Conservation (phyloP, 1,140 invertebrate species). For the Eubasilissa regina region DNA sequence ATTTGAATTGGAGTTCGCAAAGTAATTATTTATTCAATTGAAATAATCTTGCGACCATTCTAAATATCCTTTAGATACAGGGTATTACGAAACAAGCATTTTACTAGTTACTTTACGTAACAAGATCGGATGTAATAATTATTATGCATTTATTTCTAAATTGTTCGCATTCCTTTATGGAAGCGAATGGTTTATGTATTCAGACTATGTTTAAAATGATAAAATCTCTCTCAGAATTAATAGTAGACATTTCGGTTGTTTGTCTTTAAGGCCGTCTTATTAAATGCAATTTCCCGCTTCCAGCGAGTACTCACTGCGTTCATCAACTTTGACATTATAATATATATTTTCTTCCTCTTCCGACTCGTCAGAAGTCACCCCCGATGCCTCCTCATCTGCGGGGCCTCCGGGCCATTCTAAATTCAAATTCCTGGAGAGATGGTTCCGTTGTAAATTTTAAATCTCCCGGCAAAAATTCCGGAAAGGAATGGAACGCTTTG, state of each 20-base stretch:
- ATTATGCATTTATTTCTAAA: no score
- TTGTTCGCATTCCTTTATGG: no score
- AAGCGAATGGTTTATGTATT: no score
- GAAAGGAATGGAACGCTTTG: slow-evolving; percentile 35
- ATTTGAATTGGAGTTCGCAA: no score
- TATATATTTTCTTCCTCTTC: slow-evolving; percentile 38
- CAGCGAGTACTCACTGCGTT: slow-evolving; percentile 9
- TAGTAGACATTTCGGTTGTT: slow-evolving; percentile 1
- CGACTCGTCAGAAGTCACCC: slow-evolving; percentile 17
- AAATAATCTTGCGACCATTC: neutral
- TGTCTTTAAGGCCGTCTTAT: neutral
- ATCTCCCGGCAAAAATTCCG: slow-evolving; percentile 47
- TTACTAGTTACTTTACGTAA: no score
- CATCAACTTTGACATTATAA: slow-evolving; percentile 25
- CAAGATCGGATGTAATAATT: no score
- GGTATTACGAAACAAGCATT: no score
- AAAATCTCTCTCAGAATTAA: neutral
- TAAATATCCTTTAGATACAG: neutral
- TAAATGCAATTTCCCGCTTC: slow-evolving; percentile 25
- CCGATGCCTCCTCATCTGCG: neutral
- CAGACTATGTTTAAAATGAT: no score
- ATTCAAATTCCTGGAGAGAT: slow-evolving; percentile 56
- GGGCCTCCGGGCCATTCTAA: slow-evolving; percentile 48
- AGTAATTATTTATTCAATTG: neutral
- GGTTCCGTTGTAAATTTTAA: slow-evolving; percentile 56